Evolutionary conservation across 2,888 invertebrate species (phyloP), one percentile per base, ranked within the genome.

Genomic region (Euclidia mi): DNA sequence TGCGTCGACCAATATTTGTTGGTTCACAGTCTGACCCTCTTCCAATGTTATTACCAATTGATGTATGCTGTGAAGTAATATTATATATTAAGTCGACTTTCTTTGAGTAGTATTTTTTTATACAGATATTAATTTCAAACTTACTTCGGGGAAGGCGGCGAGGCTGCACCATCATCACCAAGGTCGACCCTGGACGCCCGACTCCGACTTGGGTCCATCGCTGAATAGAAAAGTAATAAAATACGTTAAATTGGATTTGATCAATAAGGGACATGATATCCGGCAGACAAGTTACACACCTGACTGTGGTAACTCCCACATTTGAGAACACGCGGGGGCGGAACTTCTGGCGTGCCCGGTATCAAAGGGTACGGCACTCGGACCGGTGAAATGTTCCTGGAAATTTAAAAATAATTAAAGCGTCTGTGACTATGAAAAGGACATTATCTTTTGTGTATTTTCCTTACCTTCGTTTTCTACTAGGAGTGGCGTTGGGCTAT

Each of bases 241-340:
- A 20, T 20, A 3, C 4, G 20, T 20, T 20, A 20, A 4, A 20
- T 20, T 20, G 20, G 20, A 20, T 20, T 20, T 3, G 20, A 9
- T 20, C 20, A 20, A 20, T 20, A 20, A 29, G 29, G 29, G 29
- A 7, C 29, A n/a, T 7, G n/a, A 29, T 29, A 29, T 29, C 10
- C n/a, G 29, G n/a, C n/a, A 29, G 29, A 29, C 29, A n/a, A 29
- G 29, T 29, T 29, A 29, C 29, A 29, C 29, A 29, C 29, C 29
- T 29, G 29, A 29, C 29, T 3, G 3, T 25, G 3, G 3, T 29
- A 29, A 29, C 9, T 29, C 3, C 29, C 25, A 25, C 7, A 4
- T 25, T 25, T 25, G 25, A 7, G 25, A 7, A 29, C 2, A 29
- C 7, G 29, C 29, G 29, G 29, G 29, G 29, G 29, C 7, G 7